Evolutionary conservation across 2,113 vertebrate genomes (phyloP).

Genomic region (Tetrax tetrax): DNA sequence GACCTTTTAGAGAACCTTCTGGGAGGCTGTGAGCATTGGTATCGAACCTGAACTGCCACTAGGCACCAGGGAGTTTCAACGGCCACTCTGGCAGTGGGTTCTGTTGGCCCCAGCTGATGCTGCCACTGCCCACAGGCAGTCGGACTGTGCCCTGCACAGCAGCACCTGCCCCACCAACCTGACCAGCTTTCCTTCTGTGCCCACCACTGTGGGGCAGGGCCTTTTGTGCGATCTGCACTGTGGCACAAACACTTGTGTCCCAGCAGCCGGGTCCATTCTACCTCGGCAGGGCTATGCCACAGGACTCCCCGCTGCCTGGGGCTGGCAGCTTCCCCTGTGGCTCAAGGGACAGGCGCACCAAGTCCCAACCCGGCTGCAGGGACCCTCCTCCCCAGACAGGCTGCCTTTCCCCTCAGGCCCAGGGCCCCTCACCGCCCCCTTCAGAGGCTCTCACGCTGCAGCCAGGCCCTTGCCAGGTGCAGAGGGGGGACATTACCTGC

Average conservation of each 20-base stretch:
- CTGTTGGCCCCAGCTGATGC: no score
- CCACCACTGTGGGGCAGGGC: fast-evolving
- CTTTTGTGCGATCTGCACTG: fast-evolving
- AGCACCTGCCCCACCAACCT: not conserved
- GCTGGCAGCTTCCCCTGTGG: not conserved
- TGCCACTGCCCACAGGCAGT: not conserved
- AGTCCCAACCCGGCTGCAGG: not conserved
- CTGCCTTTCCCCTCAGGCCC: not conserved
- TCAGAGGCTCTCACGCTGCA: not conserved
- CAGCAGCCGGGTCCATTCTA: fast-evolving
- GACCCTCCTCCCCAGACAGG: not conserved
- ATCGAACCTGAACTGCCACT: not conserved
- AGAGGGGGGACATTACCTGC: fast-evolving
- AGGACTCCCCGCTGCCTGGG: fast-evolving
- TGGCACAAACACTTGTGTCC: not conserved
- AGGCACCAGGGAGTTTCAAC: not conserved
- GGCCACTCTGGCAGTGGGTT: no score
- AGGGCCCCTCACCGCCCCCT: fast-evolving
- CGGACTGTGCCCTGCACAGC: fast-evolving
- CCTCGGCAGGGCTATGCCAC: fast-evolving
- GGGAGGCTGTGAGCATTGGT: fast-evolving
- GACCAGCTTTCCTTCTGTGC: not conserved
- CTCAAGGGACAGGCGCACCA: fast-evolving
- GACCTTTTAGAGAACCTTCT: not conserved
- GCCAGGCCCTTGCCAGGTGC: fast-evolving